These are phyloP conservation scores for Sphyrna mokarran DNA, from an alignment of 2,113 vertebrate genomes.

Conservation along the genomic window DNA sequence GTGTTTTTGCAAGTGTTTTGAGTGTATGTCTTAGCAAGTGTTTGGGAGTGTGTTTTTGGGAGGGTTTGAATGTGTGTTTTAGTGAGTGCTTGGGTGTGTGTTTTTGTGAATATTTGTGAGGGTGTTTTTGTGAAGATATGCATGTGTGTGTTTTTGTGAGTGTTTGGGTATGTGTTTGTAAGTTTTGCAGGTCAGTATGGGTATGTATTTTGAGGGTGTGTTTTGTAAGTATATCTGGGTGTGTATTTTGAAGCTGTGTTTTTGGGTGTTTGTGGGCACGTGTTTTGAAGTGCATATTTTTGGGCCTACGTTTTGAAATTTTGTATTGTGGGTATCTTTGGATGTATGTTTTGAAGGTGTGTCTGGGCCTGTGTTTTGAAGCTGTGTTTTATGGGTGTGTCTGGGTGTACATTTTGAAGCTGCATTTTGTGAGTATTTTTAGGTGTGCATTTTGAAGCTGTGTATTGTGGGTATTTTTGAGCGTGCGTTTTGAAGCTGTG, in stretches of 20 bases:
- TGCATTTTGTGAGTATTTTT: background rate
- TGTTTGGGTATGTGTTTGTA: too few species aligned
- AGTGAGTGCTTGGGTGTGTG: background rate
- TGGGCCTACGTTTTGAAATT: too few species aligned
- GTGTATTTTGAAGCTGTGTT: too few species aligned
- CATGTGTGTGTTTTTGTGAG: too few species aligned
- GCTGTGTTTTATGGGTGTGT: background rate
- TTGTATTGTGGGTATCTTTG: background rate
- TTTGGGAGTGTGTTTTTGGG: background rate
- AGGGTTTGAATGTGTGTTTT: too few species aligned
- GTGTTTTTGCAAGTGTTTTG: background rate
- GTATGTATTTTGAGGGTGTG: background rate
- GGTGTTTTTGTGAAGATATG: too few species aligned
- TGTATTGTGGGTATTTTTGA: background rate
- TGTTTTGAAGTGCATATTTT: background rate
- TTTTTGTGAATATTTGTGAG: background rate
- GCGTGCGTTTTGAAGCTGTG: background rate
- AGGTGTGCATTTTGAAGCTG: background rate
- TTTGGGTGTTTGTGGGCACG: too few species aligned
- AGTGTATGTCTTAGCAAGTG: background rate
- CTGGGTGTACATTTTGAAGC: too few species aligned
- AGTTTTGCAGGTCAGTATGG: too few species aligned
- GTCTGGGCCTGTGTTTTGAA: too few species aligned
- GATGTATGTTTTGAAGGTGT: too few species aligned
- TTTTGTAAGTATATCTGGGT: background rate